Evolutionary conservation across 2,113 vertebrate genomes (phyloP), one percentile per base, ranked within the genome.

Genomic region (Hippocampus barbouri): DNA sequence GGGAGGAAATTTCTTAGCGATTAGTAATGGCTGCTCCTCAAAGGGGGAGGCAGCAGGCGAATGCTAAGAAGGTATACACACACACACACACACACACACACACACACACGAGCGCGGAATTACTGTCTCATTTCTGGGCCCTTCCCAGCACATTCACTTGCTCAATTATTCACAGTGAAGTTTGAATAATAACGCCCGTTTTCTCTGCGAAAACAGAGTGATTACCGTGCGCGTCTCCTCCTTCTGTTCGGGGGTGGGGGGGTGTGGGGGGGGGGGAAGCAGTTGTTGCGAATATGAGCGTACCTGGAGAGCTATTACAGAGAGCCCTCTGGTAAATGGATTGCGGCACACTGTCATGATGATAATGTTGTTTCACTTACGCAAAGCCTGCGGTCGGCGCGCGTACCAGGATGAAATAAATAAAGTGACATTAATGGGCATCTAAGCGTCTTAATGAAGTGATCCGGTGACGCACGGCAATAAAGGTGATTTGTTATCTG

Each of bases 11-110:
- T 86, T 91, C 87, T 89, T 68, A 85, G 86, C 78, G 85, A 92
- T 92, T 88, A 91, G 90, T 89, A 88, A 90, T 81, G 87, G 83
- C 86, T 89, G 88, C 83, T 88, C 82, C 89, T 92, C 85, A 89
- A 89, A 91, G 84, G 77, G 77, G 71, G 77, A 79, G 84, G 82
- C 80, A 81, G 83, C 81, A 74, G 78, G 69, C 69, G 84, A 86
- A 91, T 86, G 88, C 80, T 89, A 89, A 90, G 78, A 79, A 87
- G 81, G 79, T 51, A 41, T 66, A 8, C 79, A 53, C 82, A 76
- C 57, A 45, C 68, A 54, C 69, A 53, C 82, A 76, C 57, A 45
- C 68, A 54, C 69, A 74, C 69, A 75, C 71, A 34, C 30, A 34
- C 4, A 34, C 30, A 4, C 30, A 72, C 66, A 72, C 71, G 30